Evolutionary conservation across 2,888 invertebrate species (phyloP).

Genomic region (Limnephilus rhombicus): DNA sequence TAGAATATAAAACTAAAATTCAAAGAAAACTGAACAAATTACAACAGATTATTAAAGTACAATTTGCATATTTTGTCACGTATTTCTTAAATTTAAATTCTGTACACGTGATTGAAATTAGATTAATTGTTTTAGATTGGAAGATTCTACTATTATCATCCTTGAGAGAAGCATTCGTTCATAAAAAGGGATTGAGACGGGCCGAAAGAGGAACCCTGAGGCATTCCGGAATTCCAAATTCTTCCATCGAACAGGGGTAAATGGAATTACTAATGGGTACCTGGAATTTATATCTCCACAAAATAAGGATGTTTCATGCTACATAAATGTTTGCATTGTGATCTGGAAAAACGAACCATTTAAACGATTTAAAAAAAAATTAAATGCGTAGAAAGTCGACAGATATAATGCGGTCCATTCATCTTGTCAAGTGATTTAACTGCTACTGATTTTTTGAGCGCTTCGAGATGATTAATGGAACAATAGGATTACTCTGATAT

Average conservation of each 20-base stretch:
- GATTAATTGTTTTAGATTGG: no score
- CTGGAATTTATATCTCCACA: background rate
- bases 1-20: no score
- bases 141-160: no score
- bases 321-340: background rate
- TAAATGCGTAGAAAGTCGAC: conserved; percentile 43
- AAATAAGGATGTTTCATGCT: background rate
- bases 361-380: background rate
- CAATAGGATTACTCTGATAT: conserved; percentile 55
- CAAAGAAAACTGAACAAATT: no score
- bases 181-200: no score
- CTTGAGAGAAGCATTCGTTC: no score
- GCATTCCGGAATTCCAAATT: no score
- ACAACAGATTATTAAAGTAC: no score
- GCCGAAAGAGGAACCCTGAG: no score
- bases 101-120: no score
- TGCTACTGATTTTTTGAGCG: conserved; percentile 38
- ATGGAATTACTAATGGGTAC: background rate
- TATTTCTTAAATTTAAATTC: no score
- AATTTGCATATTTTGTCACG: no score
- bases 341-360: background rate
- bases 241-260: background rate
- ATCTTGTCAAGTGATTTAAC: conserved; percentile 54
- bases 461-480: conserved; percentile 50
- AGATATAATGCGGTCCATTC: conserved; percentile 11